These are phyloP conservation scores for Climacteris rufus DNA, from an alignment of 2,113 vertebrate genomes.

Conservation along the genomic window DNA sequence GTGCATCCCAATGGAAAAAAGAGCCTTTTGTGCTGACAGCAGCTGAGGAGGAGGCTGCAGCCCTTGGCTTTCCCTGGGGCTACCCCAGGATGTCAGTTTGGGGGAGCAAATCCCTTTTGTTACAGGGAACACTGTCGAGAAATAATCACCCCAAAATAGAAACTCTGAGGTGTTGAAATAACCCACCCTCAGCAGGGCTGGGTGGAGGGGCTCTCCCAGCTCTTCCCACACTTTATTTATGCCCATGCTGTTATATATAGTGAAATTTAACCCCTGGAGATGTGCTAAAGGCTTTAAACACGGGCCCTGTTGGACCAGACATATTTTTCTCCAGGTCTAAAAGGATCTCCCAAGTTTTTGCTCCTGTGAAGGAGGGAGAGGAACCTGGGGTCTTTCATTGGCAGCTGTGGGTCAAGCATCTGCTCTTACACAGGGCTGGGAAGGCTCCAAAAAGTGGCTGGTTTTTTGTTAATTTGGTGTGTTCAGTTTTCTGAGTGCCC, in stretches of 20 bases:
- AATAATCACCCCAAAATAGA: background rate
- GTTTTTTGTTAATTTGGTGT: background rate
- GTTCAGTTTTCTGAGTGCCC: background rate
- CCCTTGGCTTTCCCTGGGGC: background rate
- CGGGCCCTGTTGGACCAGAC: background rate
- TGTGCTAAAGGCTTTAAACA: background rate
- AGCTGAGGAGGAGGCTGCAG: background rate
- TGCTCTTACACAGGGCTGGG: background rate
- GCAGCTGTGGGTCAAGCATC: background rate
- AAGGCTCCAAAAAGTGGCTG: rapidly evolving
- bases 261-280: background rate
- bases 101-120: background rate
- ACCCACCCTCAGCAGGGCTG: background rate
- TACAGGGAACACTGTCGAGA: background rate
- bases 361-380: background rate
- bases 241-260: background rate
- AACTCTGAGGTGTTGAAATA: background rate
- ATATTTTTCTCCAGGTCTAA: background rate
- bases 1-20: background rate
- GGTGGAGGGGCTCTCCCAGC: background rate
- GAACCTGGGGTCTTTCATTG: rapidly evolving
- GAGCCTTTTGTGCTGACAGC: too few species aligned
- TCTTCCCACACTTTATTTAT: background rate
- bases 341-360: background rate
- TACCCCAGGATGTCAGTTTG: background rate